Conservation (phyloP, 2,797 vertebrate species). For the Denticeps clupeoides region DNA sequence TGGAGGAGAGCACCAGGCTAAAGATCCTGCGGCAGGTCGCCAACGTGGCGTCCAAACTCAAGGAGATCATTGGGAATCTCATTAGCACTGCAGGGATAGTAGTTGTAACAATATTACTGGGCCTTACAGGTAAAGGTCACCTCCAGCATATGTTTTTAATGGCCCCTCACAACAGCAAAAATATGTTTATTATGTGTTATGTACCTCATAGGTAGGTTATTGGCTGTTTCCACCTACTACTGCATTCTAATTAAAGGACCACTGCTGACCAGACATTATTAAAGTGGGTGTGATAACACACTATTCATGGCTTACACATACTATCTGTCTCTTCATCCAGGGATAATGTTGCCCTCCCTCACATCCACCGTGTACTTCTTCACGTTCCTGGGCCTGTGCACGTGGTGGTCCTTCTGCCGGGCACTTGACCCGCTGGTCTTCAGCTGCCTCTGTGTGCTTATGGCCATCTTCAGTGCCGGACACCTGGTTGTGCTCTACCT, state of each 20-base stretch:
- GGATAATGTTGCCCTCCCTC: conserved; percentile 86
- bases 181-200: no score
- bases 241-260: no score
- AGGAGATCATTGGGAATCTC: conserved; percentile 75
- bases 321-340: no score
- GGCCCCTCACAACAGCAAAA: no score
- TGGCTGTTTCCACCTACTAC: no score
- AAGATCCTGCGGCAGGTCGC: conserved; percentile 71
- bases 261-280: no score
- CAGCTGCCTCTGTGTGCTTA: conserved; percentile 79
- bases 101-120: conserved; percentile 79
- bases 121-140: conserved; percentile 68
- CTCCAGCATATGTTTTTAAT: no score
- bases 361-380: conserved; percentile 85
- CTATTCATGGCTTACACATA: no score
- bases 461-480: conserved; percentile 78
- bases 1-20: conserved; percentile 60
- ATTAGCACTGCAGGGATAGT: conserved; percentile 81
- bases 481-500: conserved; percentile 83
- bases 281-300: no score
- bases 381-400: conserved; percentile 82
- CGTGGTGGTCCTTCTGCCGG: conserved; percentile 86
- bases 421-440: conserved; percentile 74
- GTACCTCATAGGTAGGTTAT: no score
- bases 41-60: conserved; percentile 63